Evolutionary conservation across 2,888 invertebrate species (phyloP).

Genomic region (Caenorhabditis imperialis): DNA sequence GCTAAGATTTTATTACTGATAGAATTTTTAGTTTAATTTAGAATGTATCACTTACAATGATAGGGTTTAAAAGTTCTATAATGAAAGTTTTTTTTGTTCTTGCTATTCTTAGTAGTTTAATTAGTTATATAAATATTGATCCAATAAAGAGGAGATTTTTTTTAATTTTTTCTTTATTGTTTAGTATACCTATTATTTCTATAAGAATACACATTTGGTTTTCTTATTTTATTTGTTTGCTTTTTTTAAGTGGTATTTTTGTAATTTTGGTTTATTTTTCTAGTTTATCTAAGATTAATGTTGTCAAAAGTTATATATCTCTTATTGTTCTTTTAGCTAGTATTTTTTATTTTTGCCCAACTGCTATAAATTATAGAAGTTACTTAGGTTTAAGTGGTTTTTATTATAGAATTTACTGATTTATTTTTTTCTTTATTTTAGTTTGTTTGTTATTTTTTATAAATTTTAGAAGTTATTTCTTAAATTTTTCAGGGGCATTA

Average conservation of each 20-base stretch:
- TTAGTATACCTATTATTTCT: constrained; percentile 59
- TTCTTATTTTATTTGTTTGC: constrained; percentile 70
- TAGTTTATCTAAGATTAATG: constrained; percentile 64
- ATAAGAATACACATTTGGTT: constrained; percentile 61
- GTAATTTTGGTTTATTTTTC: constrained; percentile 70
- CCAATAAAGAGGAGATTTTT: constrained; percentile 67
- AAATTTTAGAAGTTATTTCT: constrained; percentile 68
- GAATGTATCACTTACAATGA: constrained; percentile 70
- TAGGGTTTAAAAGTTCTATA: constrained; percentile 66
- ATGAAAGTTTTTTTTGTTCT: constrained; percentile 61
- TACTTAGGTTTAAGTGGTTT: constrained; percentile 78
- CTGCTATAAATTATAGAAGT: constrained; percentile 15
- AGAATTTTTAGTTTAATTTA: constrained; percentile 69
- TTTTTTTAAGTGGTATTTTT: constrained; percentile 70
- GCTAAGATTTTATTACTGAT: constrained; percentile 61
- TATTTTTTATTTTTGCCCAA: constrained; percentile 42
- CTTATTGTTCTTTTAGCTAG: constrained; percentile 47
- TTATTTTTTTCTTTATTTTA: constrained; percentile 59
- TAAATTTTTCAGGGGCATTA: constrained; percentile 67
- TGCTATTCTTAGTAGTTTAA: constrained; percentile 56
- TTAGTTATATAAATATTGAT: constrained; percentile 64
- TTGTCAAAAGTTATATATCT: constrained; percentile 50
- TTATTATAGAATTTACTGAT: constrained; percentile 74
- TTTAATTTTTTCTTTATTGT: constrained; percentile 65
- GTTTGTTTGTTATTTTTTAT: constrained; percentile 79